Base-by-base conservation (phyloP, 2,797 vertebrate genomes). In the Mareca penelope region DNA sequence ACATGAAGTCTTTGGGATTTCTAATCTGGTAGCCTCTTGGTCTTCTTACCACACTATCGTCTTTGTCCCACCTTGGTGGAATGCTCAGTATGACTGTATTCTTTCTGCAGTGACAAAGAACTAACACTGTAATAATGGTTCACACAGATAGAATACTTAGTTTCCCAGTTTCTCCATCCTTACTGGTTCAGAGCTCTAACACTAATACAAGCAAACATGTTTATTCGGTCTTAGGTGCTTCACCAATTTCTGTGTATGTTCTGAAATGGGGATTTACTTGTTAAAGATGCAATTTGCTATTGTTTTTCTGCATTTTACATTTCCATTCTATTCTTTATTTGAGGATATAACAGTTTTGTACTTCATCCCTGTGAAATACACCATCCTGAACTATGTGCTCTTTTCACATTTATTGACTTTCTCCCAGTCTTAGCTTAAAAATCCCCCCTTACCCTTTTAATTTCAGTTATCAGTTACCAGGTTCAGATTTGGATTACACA, bases 321-420 rank as follows among this genome's bases (percentile, higher is more conserved):
- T 61, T 75, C 46, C 24, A 69, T 18, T 14, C 21, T 67, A 7
- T 33, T 48, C 40, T 76, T 63, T 23, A 42, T n/a, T 55, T 14
- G 48, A 31, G 22, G 12, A 29, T 40, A 13, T 4, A 31, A n/a
- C 1, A 0, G 3, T 23, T 88, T 39, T 56, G 19, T 70, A 31
- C 37, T 33, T 61, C 9, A 52, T 23, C 23, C 17, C 26, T 46
- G 35, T 23, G 56, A 37, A 53, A 59, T 29, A 31, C 52, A 50
- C 40, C 13, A 2, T 39, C 29, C 53, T 35, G 48, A n/a, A 39
- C 21, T 7, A 5, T 1, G 2, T 9, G 18, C 18, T 67, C 6
- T 2, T 48, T 42, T 42, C 5, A 0, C 0, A 0, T 4, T 2
- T 12, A 42, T 68, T 73, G 73, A 70, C 37, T 73, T 89, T n/a